Evolutionary conservation across 2,113 vertebrate species (phyloP).

Genomic region (Ellobius talpinus): DNA sequence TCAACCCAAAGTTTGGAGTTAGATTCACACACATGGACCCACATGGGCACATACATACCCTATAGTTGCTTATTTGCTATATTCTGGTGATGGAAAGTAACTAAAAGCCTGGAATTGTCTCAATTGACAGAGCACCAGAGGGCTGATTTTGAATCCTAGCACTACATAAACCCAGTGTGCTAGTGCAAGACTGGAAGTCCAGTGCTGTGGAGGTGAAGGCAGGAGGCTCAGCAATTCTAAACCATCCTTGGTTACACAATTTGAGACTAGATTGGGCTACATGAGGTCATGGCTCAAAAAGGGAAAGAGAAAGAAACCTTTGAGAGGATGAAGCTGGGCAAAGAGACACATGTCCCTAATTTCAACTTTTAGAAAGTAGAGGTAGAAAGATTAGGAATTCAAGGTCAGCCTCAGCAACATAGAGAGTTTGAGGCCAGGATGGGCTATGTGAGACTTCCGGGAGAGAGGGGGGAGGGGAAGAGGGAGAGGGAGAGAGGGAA

Average conservation of each 20-base stretch:
- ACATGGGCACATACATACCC: background rate
- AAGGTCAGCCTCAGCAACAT: background rate
- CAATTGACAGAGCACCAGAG: background rate
- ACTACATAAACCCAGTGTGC: background rate
- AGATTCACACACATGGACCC: background rate
- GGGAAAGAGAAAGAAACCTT: background rate
- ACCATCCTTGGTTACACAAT: background rate
- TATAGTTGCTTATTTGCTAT: background rate
- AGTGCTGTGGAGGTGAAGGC: background rate
- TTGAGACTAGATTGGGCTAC: background rate
- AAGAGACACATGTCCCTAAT: too few species aligned
- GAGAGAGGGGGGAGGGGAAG: background rate
- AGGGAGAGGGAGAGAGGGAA: background rate
- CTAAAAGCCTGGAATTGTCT: background rate
- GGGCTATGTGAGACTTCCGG: background rate
- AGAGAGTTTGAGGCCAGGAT: background rate
- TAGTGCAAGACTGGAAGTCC: background rate
- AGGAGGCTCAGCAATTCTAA: background rate
- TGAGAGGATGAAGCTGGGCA: background rate
- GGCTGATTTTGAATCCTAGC: background rate
- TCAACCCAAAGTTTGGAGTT: background rate
- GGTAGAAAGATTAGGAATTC: background rate
- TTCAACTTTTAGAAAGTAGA: background rate
- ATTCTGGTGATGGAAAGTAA: background rate
- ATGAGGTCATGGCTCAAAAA: background rate